A percentile compares a stretch with the other conserved stretches of the same genome.
Evolutionary conservation across 2,888 invertebrate species (phyloP).

Genomic region (Hypsopygia costalis): DNA sequence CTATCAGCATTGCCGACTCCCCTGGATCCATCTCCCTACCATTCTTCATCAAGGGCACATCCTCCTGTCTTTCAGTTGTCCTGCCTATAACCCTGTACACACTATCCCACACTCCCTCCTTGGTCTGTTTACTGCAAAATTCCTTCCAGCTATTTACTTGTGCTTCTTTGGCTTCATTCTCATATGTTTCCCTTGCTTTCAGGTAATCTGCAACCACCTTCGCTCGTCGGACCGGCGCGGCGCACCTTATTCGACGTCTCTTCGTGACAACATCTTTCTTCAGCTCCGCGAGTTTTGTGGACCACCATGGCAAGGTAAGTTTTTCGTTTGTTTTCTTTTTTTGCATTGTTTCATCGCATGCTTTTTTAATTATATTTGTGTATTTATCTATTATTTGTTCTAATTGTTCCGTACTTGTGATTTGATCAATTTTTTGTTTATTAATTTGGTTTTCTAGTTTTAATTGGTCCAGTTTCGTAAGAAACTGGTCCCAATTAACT

Average conservation of each 20-base stretch:
- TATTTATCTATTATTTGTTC: no score
- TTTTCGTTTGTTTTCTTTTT: no score
- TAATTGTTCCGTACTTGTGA: no score
- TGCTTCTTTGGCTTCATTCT: slow-evolving; percentile 9
- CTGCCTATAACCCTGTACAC: slow-evolving; percentile 9
- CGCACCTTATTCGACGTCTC: slow-evolving; percentile 13
- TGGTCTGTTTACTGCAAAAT: slow-evolving; percentile 18
- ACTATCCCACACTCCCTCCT: slow-evolving; percentile 14
- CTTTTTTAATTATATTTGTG: no score
- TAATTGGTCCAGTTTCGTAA: no score
- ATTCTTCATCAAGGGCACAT: not conserved
- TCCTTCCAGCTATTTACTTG: slow-evolving; percentile 18
- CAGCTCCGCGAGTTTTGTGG: no score
- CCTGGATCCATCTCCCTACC: not conserved
- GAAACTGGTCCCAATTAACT: no score
- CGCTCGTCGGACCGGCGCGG: slow-evolving; percentile 16
- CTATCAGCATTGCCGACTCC: slow-evolving; percentile 9
- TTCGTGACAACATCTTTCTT: slow-evolving; percentile 6
- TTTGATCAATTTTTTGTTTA: no score
- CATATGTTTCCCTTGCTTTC: slow-evolving; percentile 16
- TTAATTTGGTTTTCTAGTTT: no score
- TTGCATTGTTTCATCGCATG: no score
- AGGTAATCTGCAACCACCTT: slow-evolving; percentile 13
- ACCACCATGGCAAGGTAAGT: no score
- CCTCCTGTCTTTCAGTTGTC: not conserved